Base-by-base conservation (phyloP, 1,140 invertebrate species). In the Asobara japonica region DNA sequence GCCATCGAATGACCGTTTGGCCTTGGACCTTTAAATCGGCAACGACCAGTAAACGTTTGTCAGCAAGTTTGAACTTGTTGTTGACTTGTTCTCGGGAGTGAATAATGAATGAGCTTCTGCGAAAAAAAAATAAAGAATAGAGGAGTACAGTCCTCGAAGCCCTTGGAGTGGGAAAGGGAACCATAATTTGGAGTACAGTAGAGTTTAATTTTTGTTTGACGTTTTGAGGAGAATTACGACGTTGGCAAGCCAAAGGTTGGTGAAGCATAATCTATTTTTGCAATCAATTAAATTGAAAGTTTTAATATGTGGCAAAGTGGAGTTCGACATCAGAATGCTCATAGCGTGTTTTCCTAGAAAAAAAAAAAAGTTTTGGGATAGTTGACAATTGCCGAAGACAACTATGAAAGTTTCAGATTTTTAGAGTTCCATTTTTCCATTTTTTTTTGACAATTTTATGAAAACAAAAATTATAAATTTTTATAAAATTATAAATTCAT, bases 61-160 rank as follows among this genome's bases (percentile, higher is more conserved):
- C 33, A 65, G n/a, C 64, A 41, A 18, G 64, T 38, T 38, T 41
- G 31, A 65, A 65, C 64, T 13, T 65, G 64, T 38, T 41, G 33
- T 22, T n/a, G 20, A 27, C 51, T 56, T 56, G 51, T 25, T 10
- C 3, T 27, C 51, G 20, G 20, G 2, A 10, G 4, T 45, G 5
- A 27, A 25, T 18, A 56, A 3, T 27, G 7, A 0, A 25, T 56
- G 20, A 56, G 25, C 8, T 1, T 56, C 25, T 45, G 1, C 5
- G 5, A 16, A 7, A 2, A 56, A 56, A 6, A 25, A 8, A 25
- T 4, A 25, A 1, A 16, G 8, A 51, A 51, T 16, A 3, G 11
- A 22, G 18, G 25, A 56, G 1, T 56, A 8, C 6, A 13, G 51
- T 36, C 11, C 11, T 36, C 31, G 31, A 11, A 36, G 31, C 5